phyloP scores from a whole-genome alignment of 2,797 vertebrate genomes.

The Leptoclinus maculatus region DNA sequence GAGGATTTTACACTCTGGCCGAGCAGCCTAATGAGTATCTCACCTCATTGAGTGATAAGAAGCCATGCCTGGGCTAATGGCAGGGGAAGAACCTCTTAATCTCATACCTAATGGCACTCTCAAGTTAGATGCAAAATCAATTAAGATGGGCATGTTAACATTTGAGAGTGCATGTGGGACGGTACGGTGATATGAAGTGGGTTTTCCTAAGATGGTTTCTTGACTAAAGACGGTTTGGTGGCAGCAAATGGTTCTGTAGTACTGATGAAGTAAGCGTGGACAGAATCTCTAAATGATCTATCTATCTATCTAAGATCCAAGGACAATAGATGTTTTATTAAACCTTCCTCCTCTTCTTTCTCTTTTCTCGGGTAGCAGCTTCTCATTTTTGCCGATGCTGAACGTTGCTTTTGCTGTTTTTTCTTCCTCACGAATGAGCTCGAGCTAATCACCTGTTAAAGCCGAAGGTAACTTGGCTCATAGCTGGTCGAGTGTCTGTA shows the following conservation, averaged over 20 bases:
- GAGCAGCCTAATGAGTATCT: conserved; percentile 66
- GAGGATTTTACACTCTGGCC: conserved; percentile 62
- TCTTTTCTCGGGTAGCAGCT: background rate
- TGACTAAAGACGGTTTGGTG: background rate
- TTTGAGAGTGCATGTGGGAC: conserved; percentile 28
- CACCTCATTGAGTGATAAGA: conserved; percentile 73
- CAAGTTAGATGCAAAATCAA: conserved; percentile 67
- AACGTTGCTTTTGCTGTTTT: background rate
- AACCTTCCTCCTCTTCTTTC: background rate
- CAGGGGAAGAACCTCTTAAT: conserved; percentile 70
- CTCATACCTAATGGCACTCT: conserved; percentile 67
- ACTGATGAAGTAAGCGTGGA: background rate
- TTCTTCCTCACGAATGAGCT: background rate
- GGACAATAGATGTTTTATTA: background rate
- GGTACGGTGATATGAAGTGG: background rate
- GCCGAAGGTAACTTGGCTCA: background rate
- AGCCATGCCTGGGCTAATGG: conserved; percentile 65
- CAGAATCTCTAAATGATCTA: background rate
- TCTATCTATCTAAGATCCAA: background rate
- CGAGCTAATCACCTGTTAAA: background rate
- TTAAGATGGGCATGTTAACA: conserved; percentile 63
- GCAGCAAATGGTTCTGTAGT: background rate
- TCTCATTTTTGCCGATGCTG: background rate
- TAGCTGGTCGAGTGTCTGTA: background rate
- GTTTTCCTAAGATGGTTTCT: conserved; percentile 7